phyloP scores from a whole-genome alignment of 2,888 invertebrate genomes.

The Phortica magna region DNA sequence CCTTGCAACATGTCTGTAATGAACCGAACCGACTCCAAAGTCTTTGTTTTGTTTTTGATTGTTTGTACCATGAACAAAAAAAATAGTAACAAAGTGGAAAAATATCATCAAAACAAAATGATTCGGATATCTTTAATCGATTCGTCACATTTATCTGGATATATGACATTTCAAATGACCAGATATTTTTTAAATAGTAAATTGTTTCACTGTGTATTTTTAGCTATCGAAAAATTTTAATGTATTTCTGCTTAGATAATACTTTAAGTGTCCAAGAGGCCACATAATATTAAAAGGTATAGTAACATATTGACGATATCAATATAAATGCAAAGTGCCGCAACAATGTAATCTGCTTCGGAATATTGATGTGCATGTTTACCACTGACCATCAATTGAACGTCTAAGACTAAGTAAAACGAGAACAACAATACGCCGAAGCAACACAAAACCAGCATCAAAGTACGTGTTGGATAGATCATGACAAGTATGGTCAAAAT shows the following conservation, averaged over 20 bases:
- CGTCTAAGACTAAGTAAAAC: slow-evolving; percentile 45
- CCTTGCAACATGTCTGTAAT: too few species aligned
- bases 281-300: slow-evolving; percentile 44
- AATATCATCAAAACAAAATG: too few species aligned
- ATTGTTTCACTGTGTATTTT: too few species aligned
- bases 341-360: slow-evolving; percentile 55
- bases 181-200: too few species aligned
- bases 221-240: too few species aligned
- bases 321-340: slow-evolving; percentile 53
- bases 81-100: too few species aligned
- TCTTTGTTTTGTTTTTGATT: too few species aligned
- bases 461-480: neutral
- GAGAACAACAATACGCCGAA: slow-evolving; percentile 34
- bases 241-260: neutral
- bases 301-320: slow-evolving; percentile 50
- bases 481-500: neutral
- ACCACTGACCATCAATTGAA: slow-evolving; percentile 53
- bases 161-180: too few species aligned
- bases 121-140: too few species aligned
- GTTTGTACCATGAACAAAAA: too few species aligned
- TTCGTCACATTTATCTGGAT: too few species aligned
- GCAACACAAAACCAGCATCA: neutral
- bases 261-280: slow-evolving; percentile 41
- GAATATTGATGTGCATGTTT: slow-evolving; percentile 37
- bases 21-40: too few species aligned